These are phyloP conservation scores for Lepus timidus DNA, from an alignment of 2,113 vertebrate species.

Conservation along the genomic window DNA sequence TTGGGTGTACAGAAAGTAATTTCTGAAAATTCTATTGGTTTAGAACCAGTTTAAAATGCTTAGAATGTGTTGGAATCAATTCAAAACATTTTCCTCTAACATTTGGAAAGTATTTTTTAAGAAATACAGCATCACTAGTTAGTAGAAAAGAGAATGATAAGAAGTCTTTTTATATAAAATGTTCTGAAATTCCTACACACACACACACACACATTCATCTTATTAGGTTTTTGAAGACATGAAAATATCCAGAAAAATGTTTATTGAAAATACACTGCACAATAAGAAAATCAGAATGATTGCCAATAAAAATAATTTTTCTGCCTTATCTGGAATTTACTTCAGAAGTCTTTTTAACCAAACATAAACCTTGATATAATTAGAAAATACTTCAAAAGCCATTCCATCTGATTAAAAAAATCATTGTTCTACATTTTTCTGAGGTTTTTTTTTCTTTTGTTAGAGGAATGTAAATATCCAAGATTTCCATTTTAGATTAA, in stretches of 20 bases:
- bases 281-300: neutral
- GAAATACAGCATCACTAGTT: neutral
- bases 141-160: neutral
- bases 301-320: slow-evolving; percentile 26
- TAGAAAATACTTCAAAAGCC: slow-evolving; percentile 4
- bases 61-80: neutral
- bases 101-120: neutral
- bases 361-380: slow-evolving; percentile 44
- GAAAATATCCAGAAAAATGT: neutral
- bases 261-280: neutral
- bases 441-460: neutral
- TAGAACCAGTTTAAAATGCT: neutral
- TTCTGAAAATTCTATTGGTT: neutral
- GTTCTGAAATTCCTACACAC: neutral
- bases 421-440: slow-evolving; percentile 14
- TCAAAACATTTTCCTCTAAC: neutral
- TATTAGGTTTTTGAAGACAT: neutral
- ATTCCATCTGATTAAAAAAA: slow-evolving; percentile 50
- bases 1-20: neutral
- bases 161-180: no score
- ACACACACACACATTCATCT: neutral
- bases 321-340: neutral
- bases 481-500: slow-evolving; percentile 41
- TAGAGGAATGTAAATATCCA: slow-evolving; percentile 12
- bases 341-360: slow-evolving; percentile 15